Evolutionary conservation across 2,888 invertebrate genomes (phyloP).

Genomic region (Portevinia maculata): DNA sequence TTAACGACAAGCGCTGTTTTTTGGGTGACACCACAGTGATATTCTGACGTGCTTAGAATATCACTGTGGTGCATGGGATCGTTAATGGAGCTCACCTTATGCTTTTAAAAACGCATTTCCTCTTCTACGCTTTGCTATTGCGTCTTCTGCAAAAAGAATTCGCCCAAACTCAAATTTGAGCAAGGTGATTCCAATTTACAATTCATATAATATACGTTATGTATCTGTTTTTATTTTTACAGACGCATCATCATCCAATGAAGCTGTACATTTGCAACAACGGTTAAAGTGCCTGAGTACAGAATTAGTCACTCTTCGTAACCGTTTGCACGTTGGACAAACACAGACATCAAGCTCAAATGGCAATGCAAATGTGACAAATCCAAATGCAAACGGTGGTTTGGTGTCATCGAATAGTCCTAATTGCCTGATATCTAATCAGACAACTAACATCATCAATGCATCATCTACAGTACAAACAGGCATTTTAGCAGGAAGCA

Average conservation of each 20-base stretch:
- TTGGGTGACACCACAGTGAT: no score
- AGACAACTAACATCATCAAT: constrained; percentile 55
- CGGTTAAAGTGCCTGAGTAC: constrained; percentile 94
- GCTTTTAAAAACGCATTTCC: no score
- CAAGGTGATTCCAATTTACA: no score
- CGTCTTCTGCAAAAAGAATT: no score
- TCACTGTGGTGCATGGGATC: no score
- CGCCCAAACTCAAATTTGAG: no score
- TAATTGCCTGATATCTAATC: constrained; percentile 64
- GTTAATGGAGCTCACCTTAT: no score
- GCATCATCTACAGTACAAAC: constrained; percentile 66
- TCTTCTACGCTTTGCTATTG: no score
- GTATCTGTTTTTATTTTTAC: constrained; percentile 78
- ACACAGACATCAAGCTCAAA: constrained; percentile 80
- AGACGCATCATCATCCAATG: constrained; percentile 97
- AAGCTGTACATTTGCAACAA: constrained; percentile 96
- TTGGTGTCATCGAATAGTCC: constrained; percentile 62
- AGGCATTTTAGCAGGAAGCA: constrained; percentile 58
- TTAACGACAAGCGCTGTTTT: no score
- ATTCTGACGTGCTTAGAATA: no score
- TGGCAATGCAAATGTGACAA: constrained; percentile 79
- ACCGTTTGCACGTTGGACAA: constrained; percentile 92
- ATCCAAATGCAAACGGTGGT: constrained; percentile 77
- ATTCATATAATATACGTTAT: background rate
- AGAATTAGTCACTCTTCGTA: constrained; percentile 95